Conservation (phyloP, 2,888 invertebrate genomes). For the Cataglyphis rosenhaueri region DNA sequence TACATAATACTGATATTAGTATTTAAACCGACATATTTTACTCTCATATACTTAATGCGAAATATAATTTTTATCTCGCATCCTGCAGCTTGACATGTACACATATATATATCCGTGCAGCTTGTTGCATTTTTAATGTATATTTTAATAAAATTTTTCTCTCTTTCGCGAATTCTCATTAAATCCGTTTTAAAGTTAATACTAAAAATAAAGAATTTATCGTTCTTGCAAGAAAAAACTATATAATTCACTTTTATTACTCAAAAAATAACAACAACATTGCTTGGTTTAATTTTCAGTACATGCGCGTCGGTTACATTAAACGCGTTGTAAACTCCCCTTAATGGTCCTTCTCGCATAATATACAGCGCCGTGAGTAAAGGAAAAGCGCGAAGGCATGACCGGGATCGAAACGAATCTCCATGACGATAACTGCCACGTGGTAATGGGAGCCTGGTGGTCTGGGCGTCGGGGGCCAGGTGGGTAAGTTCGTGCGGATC, state of each 20-base stretch:
- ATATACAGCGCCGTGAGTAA: neutral
- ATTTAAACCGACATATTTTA: conserved; percentile 27
- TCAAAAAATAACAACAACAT: neutral
- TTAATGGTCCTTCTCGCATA: neutral
- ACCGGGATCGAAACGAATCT: conserved; percentile 16
- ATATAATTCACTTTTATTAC: neutral
- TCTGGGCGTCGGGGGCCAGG: conserved; percentile 55
- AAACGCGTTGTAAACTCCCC: neutral
- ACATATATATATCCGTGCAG: neutral
- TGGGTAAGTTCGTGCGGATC: conserved; percentile 45
- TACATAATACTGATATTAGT: conserved; percentile 25
- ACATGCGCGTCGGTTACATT: neutral
- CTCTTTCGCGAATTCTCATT: neutral
- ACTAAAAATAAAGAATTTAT: conserved; percentile 1
- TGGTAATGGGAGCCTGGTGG: conserved; percentile 8
- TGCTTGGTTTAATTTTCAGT: neutral
- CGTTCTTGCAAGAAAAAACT: neutral
- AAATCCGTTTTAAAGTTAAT: neutral
- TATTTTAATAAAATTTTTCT: conserved; percentile 24
- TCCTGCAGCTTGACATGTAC: neutral
- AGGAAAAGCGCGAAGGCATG: neutral
- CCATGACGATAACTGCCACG: conserved; percentile 26
- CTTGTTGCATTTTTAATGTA: conserved; percentile 2
- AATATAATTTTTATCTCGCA: neutral
- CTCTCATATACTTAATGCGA: neutral